These are phyloP conservation scores for Trichonephila clavipes DNA, from an alignment of 1,140 invertebrate genomes.

Conservation along the genomic window DNA sequence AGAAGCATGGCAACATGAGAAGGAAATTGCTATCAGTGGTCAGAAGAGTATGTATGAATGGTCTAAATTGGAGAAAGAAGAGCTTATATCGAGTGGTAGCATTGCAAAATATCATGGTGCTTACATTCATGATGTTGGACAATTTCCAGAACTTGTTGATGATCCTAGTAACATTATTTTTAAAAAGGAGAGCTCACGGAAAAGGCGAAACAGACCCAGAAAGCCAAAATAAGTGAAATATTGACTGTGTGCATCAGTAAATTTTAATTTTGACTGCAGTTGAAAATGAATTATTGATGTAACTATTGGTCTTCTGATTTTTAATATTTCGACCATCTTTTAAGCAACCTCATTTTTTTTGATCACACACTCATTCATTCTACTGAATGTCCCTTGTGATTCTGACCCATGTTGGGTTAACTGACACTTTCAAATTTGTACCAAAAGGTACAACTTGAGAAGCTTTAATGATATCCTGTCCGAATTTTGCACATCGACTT, in stretches of 20 bases:
- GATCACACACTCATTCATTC: slow-evolving; percentile 71
- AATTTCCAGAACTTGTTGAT: slow-evolving; percentile 95
- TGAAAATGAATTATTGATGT: slow-evolving; percentile 47
- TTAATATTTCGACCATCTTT: slow-evolving; percentile 48
- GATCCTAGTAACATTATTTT: slow-evolving; percentile 97
- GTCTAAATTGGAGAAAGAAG: slow-evolving; percentile 89
- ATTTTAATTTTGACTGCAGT: slow-evolving; percentile 66
- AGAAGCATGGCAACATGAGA: slow-evolving; percentile 95
- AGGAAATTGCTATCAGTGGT: slow-evolving; percentile 88
- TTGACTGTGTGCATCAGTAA: not conserved
- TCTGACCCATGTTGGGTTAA: slow-evolving; percentile 75
- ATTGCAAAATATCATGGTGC: slow-evolving; percentile 92
- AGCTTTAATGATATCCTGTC: slow-evolving; percentile 76
- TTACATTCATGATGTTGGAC: slow-evolving; percentile 92
- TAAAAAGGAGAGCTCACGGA: slow-evolving; percentile 81
- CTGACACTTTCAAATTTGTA: slow-evolving; percentile 66
- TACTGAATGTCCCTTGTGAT: slow-evolving; percentile 74
- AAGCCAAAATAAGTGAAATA: slow-evolving; percentile 75
- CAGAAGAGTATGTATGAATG: slow-evolving; percentile 84
- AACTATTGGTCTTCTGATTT: slow-evolving; percentile 57
- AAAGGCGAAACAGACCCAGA: slow-evolving; percentile 76
- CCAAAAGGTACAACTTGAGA: slow-evolving; percentile 71
- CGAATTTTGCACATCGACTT: slow-evolving; percentile 76
- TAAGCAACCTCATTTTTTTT: slow-evolving; percentile 64
- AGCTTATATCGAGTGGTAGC: slow-evolving; percentile 90